Base-by-base conservation (phyloP, 2,113 vertebrate species). In the Oceanites oceanicus region DNA sequence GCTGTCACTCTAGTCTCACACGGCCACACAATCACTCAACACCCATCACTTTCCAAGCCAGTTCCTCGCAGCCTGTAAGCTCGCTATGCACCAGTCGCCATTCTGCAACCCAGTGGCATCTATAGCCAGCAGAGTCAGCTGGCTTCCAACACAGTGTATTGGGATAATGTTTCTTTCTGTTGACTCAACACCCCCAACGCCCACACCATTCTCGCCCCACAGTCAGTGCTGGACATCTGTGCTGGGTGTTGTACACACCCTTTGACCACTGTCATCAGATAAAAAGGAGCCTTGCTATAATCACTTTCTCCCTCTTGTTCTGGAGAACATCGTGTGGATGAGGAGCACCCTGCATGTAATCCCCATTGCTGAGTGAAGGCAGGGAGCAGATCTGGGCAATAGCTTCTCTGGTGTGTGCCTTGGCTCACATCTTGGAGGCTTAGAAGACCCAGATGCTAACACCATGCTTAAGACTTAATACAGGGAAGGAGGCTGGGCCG, bases 131-230 rank as follows among this genome's bases (percentile, higher is more conserved):
- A 38, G 38, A 38, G 38, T 17, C 86, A 66, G 30, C 40, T 10
- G 26, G 40, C 22, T 70, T 68, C 71, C n/a, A 40, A 26, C 6
- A 25, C 6, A 7, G 65, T 15, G 44, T 19, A 2, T 1, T 68
- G 49, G 27, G 10, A n/a, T 32, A 29, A 44, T 3, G 17, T 8
- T 66, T 65, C 34, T 52, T 86, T 66, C 82, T 18, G 6, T 15
- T 65, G 63, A 52, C 17, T 40, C 10, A 12, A 44, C 6, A 8
- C 3, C 9, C 26, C 20, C 20, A 52, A 3, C 0, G 1, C 25
- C 34, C 2, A 2, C 40, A 34, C 29, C 40, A 12, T 8, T 56
- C 47, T 68, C 58, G 77, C 13, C 13, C 30, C 29, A 3, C 11
- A 44, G 47, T 22, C n/a, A 56, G 25, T 38, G 27, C 44, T 10